phyloP scores from a whole-genome alignment of 1,140 invertebrate species.

The Lordiphosa stackelbergi region DNA sequence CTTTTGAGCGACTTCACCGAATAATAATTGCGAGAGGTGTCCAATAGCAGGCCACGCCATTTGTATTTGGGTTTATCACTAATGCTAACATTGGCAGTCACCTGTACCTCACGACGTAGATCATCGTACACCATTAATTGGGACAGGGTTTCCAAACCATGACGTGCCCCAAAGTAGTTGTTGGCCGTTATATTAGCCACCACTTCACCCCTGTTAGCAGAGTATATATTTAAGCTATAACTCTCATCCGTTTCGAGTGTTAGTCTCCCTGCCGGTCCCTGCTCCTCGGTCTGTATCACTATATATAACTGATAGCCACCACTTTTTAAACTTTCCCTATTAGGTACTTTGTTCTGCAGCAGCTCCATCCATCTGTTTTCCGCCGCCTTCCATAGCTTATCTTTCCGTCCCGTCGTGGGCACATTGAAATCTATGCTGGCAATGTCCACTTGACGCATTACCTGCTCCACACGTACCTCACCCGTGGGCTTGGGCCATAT shows the following conservation, averaged over 20 bases:
- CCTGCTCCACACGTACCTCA: conserved; percentile 79
- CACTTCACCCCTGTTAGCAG: conserved; percentile 63
- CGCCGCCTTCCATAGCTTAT: conserved; percentile 51
- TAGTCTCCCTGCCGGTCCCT: conserved; percentile 57
- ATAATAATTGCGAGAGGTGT: conserved; percentile 87
- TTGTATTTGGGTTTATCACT: conserved; percentile 84
- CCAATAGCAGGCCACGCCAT: conserved; percentile 86
- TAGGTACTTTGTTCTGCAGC: conserved; percentile 54
- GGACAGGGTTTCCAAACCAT: conserved; percentile 87
- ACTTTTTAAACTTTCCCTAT: conserved; percentile 32
- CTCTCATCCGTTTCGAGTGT: conserved; percentile 83
- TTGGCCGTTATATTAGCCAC: conserved; percentile 81
- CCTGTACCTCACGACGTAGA: conserved; percentile 71
- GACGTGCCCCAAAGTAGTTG: conserved; percentile 85
- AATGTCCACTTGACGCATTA: conserved; percentile 81
- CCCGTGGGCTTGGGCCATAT: conserved; percentile 87
- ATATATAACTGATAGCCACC: conserved; percentile 52
- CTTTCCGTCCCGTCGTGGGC: conserved; percentile 24
- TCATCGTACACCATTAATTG: conserved; percentile 87
- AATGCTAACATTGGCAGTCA: conserved; percentile 81
- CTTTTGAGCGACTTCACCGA: conserved; percentile 83
- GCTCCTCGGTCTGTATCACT: conserved; percentile 3
- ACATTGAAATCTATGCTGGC: conserved; percentile 47
- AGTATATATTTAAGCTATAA: conserved; percentile 80
- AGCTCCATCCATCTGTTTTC: conserved; percentile 53